phyloP scores from a whole-genome alignment of 53 echinoderm and acorn worm genomes.

The Holothuria leucospilota region DNA sequence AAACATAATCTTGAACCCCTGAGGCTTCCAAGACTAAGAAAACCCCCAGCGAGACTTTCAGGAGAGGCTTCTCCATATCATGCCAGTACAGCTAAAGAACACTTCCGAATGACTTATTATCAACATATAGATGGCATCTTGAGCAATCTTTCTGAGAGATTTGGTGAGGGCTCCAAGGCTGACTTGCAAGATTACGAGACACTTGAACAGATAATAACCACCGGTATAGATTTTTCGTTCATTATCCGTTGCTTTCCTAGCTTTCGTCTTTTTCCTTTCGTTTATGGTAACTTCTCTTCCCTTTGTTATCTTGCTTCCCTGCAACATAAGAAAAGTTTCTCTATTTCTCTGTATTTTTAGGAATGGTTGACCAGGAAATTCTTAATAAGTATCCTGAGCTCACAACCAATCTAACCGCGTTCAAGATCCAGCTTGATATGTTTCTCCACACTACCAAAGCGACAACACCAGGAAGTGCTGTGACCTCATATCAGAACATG shows the following conservation, averaged over 20 bases:
- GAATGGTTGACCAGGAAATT: neutral
- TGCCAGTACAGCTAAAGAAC: constrained; percentile 51
- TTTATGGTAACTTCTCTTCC: neutral
- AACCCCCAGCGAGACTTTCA: constrained; percentile 45
- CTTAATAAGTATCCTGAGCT: neutral
- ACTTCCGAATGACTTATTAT: constrained; percentile 46
- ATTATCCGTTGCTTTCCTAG: neutral
- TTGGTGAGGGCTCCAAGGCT: constrained; percentile 1
- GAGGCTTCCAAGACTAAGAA: constrained; percentile 52
- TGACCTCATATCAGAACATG: neutral
- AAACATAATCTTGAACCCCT: constrained; percentile 57
- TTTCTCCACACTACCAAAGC: neutral
- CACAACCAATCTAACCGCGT: constrained; percentile 22
- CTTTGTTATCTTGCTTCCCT: neutral
- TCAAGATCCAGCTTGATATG: constrained; percentile 28
- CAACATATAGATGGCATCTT: constrained; percentile 56
- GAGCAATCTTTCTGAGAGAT: constrained; percentile 47
- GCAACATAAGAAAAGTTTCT: neutral
- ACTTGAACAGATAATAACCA: constrained; percentile 39
- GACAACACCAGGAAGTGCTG: neutral
- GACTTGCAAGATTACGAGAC: constrained; percentile 4
- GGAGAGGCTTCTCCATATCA: constrained; percentile 18
- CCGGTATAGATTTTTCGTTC: constrained; percentile 21
- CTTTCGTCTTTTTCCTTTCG: neutral
- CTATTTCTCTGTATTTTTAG: neutral